phyloP scores from a whole-genome alignment of 2,888 invertebrate genomes.

The Leucozona laternaria region DNA sequence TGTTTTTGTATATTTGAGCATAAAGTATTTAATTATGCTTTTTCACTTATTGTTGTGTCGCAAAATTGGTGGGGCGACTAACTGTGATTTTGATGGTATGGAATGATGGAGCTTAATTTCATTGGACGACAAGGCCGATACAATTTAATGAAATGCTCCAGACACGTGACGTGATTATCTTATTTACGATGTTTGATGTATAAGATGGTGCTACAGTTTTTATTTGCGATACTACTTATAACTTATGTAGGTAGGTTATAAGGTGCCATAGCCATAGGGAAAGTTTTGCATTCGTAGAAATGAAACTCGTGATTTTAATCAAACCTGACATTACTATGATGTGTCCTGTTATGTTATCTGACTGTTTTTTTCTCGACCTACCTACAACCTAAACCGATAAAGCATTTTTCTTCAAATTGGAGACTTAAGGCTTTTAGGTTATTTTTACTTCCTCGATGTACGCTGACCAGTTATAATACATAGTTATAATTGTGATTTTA shows the following conservation, averaged over 20 bases:
- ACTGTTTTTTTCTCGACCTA: no score
- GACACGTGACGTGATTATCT: slow-evolving; percentile 73
- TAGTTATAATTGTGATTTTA: no score
- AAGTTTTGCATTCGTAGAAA: background rate
- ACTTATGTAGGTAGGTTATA: background rate
- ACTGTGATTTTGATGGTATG: slow-evolving; percentile 12
- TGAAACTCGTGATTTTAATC: background rate
- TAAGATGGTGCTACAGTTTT: slow-evolving; percentile 15
- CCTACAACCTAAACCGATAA: no score
- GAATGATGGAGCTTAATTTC: slow-evolving; percentile 47
- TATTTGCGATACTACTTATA: background rate
- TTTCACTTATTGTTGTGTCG: slow-evolving; percentile 2
- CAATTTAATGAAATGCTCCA: slow-evolving; percentile 64
- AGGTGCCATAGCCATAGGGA: no score
- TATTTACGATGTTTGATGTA: slow-evolving; percentile 49
- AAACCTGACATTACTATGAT: no score
- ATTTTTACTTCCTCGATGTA: no score
- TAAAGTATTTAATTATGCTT: slow-evolving; percentile 1
- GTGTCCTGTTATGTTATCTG: no score
- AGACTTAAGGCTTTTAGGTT: no score
- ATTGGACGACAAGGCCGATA: slow-evolving; percentile 72
- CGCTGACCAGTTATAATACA: no score
- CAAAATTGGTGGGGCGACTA: slow-evolving; percentile 22
- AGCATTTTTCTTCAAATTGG: no score
- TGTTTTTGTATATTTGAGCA: background rate